Evolutionary conservation across 2,888 invertebrate species (phyloP), one percentile per base, ranked within the genome.

Genomic region (Julus scanicus): DNA sequence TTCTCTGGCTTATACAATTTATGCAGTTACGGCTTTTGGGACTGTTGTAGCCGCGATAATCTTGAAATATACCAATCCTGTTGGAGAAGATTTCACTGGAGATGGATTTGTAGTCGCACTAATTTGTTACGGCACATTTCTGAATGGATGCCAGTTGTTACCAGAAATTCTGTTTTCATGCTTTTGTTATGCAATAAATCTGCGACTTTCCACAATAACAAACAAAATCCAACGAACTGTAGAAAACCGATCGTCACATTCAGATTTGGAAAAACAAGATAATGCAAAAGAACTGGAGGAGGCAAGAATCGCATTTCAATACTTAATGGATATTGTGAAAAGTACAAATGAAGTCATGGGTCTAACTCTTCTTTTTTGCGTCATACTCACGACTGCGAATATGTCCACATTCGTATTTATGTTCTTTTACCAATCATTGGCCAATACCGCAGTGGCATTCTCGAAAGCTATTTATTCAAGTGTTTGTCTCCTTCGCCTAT

Each of bases 291-390:
- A 80, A 20, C 13, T 80, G 29, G 80, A 80, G 29, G 80, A 80
- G 37, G 29, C 80, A 3, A 80, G 80, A 37, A 80, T 80, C 37
- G 80, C 80, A 29, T 80, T 37, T 20, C 37, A 80, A 13, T 13
- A 37, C 9, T 37, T 80, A 20, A 80, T 80, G 29, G 37, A 37
- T 20, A 80, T 80, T 13, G 37, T 80, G 3, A 29, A 80, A 37
- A 80, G 80, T 8, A 80, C 80, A 4, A 80, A 80, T 37, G 80
- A 29, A 29, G 20, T 80, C 80, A 80, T 80, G 80, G 80, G 80
- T 13, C 80, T 37, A 37, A 80, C 80, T 13, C 37, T 80, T 1
- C 80, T 80, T 80, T 80, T 29, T 80, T 80, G 80, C 80, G 80
- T 80, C 1, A 37, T 80, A 37, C 29, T 80, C 37, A 37, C 37